Base-by-base conservation (phyloP, 1,140 invertebrate species). In the Hyposmocoma kahamanoa region DNA sequence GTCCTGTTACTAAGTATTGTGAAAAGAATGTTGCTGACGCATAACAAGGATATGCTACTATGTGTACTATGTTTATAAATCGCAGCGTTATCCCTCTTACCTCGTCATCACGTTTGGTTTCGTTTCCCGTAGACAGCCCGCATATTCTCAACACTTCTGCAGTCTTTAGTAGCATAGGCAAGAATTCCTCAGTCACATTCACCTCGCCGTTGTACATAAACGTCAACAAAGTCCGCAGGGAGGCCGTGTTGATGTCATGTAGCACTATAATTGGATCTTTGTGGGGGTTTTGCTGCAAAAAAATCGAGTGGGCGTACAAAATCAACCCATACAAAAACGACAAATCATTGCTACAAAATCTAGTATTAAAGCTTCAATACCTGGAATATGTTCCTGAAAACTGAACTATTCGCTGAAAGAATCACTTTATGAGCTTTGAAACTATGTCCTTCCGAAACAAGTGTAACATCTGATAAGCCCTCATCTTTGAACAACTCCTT, bases 391-490 rank as follows among this genome's bases (percentile, higher is more conserved):
- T 87, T 88, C 60, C 87, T 89, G 73, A 93, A 93, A 62, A 92
- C 91, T 3, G 90, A 89, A 76, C 91, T 93, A 59, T 92, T 92
- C 1, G 91, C 91, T 5, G 91, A 92, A 3, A 93, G 74, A 59
- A 93, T 91, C 34, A 93, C 89, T 86, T 92, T 92, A 62, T 93
- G 92, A 43, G 92, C 90, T 47, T 91, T 89, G 50, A 92, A 86
- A 75, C 90, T 89, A 41, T 89, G 86, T 46, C 91, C 91, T 56
- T 92, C 91, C 56, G 90, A 91, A 8, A 91, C 90, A 28, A 93
- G 75, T 42, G 92, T 93, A 18, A 92, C 91, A 72, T 92, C 90
- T n/a, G 90, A 89, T 57, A 91, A 79, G n/a, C 88, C 89, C 69
- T 91, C 89, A 64, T 91, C 90, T 67, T 90, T 88, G 87, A 87